These are phyloP conservation scores for Hyposoter dolosus DNA, from an alignment of 2,888 invertebrate species.

Conservation along the genomic window DNA sequence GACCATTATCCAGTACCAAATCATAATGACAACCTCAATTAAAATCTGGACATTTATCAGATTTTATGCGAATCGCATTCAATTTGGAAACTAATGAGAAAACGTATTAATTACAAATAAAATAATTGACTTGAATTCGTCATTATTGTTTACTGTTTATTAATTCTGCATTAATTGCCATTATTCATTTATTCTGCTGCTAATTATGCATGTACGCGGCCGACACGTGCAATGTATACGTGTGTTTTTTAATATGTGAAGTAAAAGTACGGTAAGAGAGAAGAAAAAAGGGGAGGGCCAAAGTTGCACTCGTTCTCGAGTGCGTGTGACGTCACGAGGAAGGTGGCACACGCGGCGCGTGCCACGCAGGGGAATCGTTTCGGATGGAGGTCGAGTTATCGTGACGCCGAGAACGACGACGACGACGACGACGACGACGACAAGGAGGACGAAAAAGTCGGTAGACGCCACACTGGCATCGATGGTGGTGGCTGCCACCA, in stretches of 20 bases:
- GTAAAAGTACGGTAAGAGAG: constrained; percentile 25
- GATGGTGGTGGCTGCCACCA: background rate
- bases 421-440: background rate
- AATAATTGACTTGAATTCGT: background rate
- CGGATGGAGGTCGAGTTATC: constrained; percentile 62
- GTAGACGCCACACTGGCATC: constrained; percentile 19
- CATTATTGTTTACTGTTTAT: background rate
- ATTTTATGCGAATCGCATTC: background rate
- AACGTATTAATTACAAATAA: background rate
- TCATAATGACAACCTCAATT: too few relatives aligned
- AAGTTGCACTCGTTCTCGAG: constrained; percentile 27
- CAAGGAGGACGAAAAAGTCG: background rate
- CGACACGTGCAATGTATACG: background rate
- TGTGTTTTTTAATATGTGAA: background rate
- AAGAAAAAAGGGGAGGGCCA: constrained; percentile 39
- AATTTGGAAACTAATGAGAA: background rate
- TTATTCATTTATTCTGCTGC: background rate
- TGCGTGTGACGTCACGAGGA: constrained; percentile 79
- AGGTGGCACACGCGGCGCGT: constrained; percentile 80
- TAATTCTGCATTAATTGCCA: background rate
- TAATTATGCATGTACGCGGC: background rate
- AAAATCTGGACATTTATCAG: too few relatives aligned
- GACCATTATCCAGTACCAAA: too few relatives aligned
- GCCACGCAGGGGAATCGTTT: constrained; percentile 73
- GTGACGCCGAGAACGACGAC: constrained; percentile 50